phyloP scores from a whole-genome alignment of 1,140 invertebrate genomes.

The Drosophila bipectinata region DNA sequence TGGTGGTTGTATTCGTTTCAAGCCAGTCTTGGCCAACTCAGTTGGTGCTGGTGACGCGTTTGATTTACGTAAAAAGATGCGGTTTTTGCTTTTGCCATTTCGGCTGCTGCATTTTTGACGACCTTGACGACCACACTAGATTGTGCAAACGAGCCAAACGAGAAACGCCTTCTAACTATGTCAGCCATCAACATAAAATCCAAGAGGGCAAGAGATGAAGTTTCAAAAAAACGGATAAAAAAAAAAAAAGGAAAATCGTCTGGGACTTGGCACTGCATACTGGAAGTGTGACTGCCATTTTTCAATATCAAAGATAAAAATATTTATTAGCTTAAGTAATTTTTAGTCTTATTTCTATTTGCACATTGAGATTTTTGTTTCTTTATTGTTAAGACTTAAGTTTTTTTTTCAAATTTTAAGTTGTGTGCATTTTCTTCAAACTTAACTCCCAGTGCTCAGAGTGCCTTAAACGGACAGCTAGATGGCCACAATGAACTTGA shows the following conservation, averaged over 20 bases:
- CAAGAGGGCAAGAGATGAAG: conserved; percentile 25
- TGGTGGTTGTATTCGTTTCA: conserved; percentile 30
- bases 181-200: conserved; percentile 17
- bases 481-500: conserved; percentile 57
- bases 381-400: too few relatives aligned
- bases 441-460: not conserved
- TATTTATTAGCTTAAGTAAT: not conserved
- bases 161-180: conserved; percentile 44
- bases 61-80: conserved; percentile 39
- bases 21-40: conserved; percentile 39
- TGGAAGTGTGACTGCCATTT: not conserved
- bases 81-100: conserved; percentile 37
- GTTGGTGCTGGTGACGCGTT: conserved; percentile 37
- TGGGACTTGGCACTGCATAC: conserved; percentile 19
- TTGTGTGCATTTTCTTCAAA: not conserved
- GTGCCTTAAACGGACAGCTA: conserved; percentile 2
- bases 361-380: not conserved
- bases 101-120: conserved; percentile 40
- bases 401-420: not conserved
- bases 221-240: conserved; percentile 21
- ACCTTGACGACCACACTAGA: conserved; percentile 48
- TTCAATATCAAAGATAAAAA: too few relatives aligned
- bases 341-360: not conserved
- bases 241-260: conserved; percentile 17
- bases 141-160: conserved; percentile 37